Percentiles rank a stretch among this genome's conserved stretches.
phyloP scores from a whole-genome alignment of 1,140 invertebrate species.

The Agrypnia vestita region DNA sequence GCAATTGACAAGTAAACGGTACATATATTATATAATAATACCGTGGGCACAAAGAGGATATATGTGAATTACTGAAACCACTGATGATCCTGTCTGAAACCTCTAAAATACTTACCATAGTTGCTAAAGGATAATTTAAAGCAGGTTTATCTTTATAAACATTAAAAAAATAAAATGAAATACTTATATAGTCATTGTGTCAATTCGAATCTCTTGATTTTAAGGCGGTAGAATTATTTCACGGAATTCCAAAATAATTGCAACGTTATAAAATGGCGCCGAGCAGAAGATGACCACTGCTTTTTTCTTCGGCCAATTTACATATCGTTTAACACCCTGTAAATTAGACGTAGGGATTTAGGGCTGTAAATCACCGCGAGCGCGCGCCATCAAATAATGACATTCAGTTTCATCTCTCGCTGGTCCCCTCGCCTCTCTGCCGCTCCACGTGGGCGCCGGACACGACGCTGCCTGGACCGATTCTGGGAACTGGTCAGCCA shows the following conservation, averaged over 20 bases:
- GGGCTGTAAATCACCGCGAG: slow-evolving; percentile 48
- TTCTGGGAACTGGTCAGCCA: slow-evolving; percentile 5
- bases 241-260: background rate
- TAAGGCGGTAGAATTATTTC: too few relatives aligned
- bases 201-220: too few relatives aligned
- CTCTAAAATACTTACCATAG: too few relatives aligned
- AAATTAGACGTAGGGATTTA: slow-evolving; percentile 49
- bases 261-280: background rate
- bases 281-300: slow-evolving; percentile 8
- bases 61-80: too few relatives aligned
- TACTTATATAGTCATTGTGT: too few relatives aligned
- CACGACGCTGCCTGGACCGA: slow-evolving; percentile 3
- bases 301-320: slow-evolving; percentile 43
- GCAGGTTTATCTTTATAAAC: too few relatives aligned
- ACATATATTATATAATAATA: too few relatives aligned
- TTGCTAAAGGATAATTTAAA: too few relatives aligned
- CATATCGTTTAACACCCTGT: slow-evolving; percentile 57
- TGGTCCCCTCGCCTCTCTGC: background rate
- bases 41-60: too few relatives aligned
- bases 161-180: too few relatives aligned
- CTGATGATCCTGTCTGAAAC: too few relatives aligned
- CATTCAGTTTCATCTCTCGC: slow-evolving; percentile 28
- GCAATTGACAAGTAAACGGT: too few relatives aligned
- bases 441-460: slow-evolving; percentile 12
- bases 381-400: slow-evolving; percentile 52